These are phyloP conservation scores for Alethe diademata DNA, from an alignment of 2,113 vertebrate genomes.

Conservation along the genomic window DNA sequence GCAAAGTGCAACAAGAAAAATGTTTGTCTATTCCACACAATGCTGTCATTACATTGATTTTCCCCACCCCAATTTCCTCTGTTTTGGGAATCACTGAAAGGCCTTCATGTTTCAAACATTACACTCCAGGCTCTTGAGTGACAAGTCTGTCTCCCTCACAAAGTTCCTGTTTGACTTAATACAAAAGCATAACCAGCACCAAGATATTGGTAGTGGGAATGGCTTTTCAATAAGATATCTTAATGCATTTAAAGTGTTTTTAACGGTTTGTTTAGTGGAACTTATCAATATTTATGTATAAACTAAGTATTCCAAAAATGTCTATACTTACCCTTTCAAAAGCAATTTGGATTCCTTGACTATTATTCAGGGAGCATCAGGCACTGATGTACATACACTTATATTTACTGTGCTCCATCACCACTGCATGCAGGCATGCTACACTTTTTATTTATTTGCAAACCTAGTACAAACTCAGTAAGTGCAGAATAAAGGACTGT, in stretches of 20 bases:
- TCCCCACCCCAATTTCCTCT: background rate
- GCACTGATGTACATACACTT: background rate
- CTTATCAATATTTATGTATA: background rate
- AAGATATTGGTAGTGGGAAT: background rate
- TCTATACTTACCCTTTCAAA: background rate
- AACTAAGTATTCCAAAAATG: background rate
- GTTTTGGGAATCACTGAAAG: background rate
- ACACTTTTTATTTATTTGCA: background rate
- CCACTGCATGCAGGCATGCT: background rate
- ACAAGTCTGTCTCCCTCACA: background rate
- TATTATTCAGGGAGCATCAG: background rate
- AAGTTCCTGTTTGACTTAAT: background rate
- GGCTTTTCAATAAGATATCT: background rate
- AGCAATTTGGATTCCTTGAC: background rate
- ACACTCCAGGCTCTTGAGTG: background rate
- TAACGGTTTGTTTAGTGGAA: background rate
- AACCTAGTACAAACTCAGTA: background rate
- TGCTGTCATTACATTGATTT: background rate
- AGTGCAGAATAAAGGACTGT: background rate
- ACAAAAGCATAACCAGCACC: background rate
- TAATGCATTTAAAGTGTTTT: background rate
- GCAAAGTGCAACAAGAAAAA: background rate
- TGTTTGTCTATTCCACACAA: background rate
- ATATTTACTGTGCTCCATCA: background rate
- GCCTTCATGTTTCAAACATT: background rate